Percentiles rank a stretch among this genome's conserved stretches.
Conservation (phyloP, 2,797 vertebrate genomes). For the Eulemur albifrons region DNA sequence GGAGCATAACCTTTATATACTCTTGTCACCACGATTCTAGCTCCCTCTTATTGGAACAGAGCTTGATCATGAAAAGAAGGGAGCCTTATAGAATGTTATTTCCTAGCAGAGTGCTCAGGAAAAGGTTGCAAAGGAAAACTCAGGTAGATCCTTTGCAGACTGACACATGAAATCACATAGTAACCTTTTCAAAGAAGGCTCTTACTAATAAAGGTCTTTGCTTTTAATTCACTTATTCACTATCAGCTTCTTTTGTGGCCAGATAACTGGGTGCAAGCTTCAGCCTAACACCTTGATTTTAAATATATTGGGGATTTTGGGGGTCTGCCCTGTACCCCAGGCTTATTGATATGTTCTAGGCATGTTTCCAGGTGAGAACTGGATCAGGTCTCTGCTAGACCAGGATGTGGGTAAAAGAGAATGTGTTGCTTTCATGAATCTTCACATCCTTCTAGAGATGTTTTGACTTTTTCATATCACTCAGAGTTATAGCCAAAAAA, state of each 20-base stretch:
- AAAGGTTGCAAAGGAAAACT: background rate
- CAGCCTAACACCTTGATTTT: background rate
- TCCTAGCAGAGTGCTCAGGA: background rate
- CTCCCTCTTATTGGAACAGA: background rate
- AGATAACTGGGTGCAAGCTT: background rate
- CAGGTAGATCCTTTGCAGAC: background rate
- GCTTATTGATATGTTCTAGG: background rate
- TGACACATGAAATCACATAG: background rate
- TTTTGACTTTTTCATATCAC: background rate
- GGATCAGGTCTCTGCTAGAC: background rate
- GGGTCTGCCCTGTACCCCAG: background rate
- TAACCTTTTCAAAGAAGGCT: background rate
- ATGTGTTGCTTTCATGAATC: background rate
- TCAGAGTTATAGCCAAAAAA: background rate
- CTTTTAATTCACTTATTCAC: background rate
- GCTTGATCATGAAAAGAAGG: background rate
- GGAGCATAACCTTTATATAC: background rate
- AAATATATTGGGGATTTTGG: background rate
- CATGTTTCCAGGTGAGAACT: background rate
- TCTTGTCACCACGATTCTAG: background rate
- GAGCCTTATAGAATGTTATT: background rate
- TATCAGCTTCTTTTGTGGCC: background rate
- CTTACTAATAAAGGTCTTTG: background rate
- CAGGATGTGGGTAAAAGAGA: background rate
- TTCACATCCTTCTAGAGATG: background rate